Evolutionary conservation across 2,888 invertebrate genomes (phyloP).

Genomic region (Lasioglossum oenotherae): DNA sequence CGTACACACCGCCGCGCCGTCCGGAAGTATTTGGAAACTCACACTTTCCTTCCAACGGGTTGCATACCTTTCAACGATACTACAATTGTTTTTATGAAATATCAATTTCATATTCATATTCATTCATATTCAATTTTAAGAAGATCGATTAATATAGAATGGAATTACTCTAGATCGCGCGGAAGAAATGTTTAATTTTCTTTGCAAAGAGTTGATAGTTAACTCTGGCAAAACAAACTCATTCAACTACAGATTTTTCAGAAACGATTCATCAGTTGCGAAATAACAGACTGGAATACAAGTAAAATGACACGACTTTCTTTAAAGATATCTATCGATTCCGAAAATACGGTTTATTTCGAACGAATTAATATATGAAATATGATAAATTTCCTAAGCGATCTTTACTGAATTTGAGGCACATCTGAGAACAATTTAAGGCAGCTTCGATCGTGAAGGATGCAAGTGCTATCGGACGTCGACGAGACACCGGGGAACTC

Average conservation of each 20-base stretch:
- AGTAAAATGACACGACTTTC: not conserved
- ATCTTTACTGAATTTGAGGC: conserved; percentile 35
- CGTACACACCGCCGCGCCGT: not conserved
- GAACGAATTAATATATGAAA: not conserved
- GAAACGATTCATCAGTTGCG: not conserved
- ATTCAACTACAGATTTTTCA: not conserved
- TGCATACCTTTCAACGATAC: not conserved
- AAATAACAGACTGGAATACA: not conserved
- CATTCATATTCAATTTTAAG: too few species aligned
- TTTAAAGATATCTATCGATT: not conserved
- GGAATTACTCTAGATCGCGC: too few species aligned
- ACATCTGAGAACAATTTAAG: conserved; percentile 51
- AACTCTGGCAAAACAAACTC: too few species aligned
- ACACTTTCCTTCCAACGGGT: not conserved
- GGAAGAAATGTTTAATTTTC: too few species aligned
- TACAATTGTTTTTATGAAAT: not conserved
- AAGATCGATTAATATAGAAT: too few species aligned
- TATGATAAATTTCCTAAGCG: not conserved
- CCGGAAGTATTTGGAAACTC: not conserved
- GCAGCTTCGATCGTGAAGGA: conserved; percentile 30
- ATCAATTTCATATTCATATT: too few species aligned
- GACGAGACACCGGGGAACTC: conserved; percentile 52
- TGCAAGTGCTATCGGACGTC: conserved; percentile 69
- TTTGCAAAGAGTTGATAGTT: too few species aligned
- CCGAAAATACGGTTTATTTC: not conserved